Percentiles rank a stretch among this genome's conserved stretches.
Evolutionary conservation across 2,797 vertebrate genomes (phyloP).

Genomic region (Acipenser ruthenus): DNA sequence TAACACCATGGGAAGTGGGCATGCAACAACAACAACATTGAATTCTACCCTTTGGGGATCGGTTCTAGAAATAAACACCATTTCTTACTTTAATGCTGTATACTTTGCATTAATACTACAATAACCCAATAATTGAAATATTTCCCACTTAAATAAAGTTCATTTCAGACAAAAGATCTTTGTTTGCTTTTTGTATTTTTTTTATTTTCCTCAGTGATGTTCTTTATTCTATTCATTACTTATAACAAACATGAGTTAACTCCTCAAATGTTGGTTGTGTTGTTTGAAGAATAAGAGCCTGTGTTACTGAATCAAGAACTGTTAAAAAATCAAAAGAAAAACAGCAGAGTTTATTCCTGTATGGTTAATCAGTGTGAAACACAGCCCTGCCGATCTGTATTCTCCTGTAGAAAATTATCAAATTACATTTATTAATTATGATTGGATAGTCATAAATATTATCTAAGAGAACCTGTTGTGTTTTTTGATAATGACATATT

Average conservation of each 20-base stretch:
- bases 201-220: background rate
- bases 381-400: no score
- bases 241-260: conserved; percentile 25
- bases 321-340: background rate
- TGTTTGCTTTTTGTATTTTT: background rate
- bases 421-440: no score
- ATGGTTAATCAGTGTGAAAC: no score
- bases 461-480: no score
- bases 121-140: no score
- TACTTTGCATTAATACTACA: background rate
- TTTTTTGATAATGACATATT: no score
- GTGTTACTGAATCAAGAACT: conserved; percentile 30
- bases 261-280: conserved; percentile 37
- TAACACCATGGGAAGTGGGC: background rate
- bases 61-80: background rate
- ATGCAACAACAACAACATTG: background rate
- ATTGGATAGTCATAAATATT: no score
- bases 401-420: no score
- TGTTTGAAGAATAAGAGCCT: conserved; percentile 41
- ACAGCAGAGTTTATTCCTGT: no score
- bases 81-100: background rate
- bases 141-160: no score
- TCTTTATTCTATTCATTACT: conserved; percentile 25
- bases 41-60: background rate
- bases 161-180: background rate